phyloP scores from a whole-genome alignment of 2,888 invertebrate genomes.

The Pammene fasciana region DNA sequence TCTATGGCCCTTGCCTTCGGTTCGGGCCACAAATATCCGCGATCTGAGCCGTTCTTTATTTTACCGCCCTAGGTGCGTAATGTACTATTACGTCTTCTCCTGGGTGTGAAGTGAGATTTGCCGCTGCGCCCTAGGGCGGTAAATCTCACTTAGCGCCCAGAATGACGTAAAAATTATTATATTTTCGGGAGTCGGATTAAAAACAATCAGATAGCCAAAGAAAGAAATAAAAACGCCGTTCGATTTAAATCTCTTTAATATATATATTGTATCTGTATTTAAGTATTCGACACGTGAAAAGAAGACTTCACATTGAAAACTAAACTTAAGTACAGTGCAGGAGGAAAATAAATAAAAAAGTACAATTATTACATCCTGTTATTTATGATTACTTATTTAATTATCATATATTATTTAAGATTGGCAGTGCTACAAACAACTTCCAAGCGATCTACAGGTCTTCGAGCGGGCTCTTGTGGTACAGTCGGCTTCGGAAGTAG shows the following conservation, averaged over 20 bases:
- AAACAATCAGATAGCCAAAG: neutral
- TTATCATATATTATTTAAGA: constrained; percentile 15
- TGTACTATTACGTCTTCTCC: too few relatives aligned
- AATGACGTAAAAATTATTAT: too few relatives aligned
- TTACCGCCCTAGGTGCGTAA: too few relatives aligned
- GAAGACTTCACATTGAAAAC: neutral
- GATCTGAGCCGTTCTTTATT: too few relatives aligned
- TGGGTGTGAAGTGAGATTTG: too few relatives aligned
- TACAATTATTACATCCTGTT: constrained; percentile 25
- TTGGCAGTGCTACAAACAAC: constrained; percentile 35
- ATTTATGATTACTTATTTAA: constrained; percentile 19
- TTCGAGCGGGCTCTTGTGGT: neutral
- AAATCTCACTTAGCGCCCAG: too few relatives aligned
- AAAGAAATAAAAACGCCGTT: constrained; percentile 1
- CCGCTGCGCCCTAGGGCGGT: too few relatives aligned
- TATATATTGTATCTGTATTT: constrained; percentile 10
- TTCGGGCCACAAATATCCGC: too few relatives aligned
- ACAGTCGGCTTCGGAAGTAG: neutral
- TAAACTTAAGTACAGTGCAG: constrained; percentile 17
- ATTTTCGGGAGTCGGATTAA: too few relatives aligned
- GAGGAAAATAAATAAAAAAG: constrained; percentile 4
- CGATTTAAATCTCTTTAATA: constrained; percentile 22
- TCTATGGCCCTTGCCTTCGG: too few relatives aligned
- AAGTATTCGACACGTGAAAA: neutral
- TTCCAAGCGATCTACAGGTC: constrained; percentile 30